Conservation (phyloP, 1,140 invertebrate genomes). For the Heliothis subflexa region DNA sequence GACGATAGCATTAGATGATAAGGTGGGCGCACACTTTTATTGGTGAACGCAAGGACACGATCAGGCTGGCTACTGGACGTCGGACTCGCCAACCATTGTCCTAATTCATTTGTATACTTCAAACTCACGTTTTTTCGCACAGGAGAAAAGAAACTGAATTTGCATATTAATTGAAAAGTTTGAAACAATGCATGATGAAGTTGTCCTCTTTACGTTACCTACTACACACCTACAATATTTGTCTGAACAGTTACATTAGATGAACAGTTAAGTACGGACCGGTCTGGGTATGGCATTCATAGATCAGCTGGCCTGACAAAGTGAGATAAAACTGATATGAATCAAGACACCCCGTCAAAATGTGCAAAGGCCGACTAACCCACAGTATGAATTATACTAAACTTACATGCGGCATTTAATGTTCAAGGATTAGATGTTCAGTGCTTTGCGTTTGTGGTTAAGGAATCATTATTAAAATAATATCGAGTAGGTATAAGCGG, state of each 20-base stretch:
- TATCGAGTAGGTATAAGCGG: not conserved
- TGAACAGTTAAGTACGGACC: constrained; percentile 54
- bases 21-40: constrained; percentile 68
- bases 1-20: constrained; percentile 80
- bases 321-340: constrained; percentile 29
- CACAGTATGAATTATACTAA: constrained; percentile 19
- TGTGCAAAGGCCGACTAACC: not conserved
- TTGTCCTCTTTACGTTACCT: constrained; percentile 27
- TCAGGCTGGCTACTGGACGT: constrained; percentile 44
- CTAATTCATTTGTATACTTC: constrained; percentile 12
- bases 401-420: constrained; percentile 4
- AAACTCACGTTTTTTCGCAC: constrained; percentile 1
- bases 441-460: constrained; percentile 8
- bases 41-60: constrained; percentile 82
- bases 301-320: constrained; percentile 53
- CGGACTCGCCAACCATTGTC: constrained; percentile 13
- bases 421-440: constrained; percentile 14
- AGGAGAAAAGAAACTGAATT: constrained; percentile 32
- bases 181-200: constrained; percentile 26
- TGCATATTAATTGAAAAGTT: constrained; percentile 33
- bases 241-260: constrained; percentile 51
- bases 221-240: constrained; percentile 47
- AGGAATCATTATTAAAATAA: constrained; percentile 6
- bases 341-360: constrained; percentile 19
- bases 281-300: constrained; percentile 46